Base-by-base conservation (phyloP, 2,888 invertebrate species). In the Gortyna flavago region DNA sequence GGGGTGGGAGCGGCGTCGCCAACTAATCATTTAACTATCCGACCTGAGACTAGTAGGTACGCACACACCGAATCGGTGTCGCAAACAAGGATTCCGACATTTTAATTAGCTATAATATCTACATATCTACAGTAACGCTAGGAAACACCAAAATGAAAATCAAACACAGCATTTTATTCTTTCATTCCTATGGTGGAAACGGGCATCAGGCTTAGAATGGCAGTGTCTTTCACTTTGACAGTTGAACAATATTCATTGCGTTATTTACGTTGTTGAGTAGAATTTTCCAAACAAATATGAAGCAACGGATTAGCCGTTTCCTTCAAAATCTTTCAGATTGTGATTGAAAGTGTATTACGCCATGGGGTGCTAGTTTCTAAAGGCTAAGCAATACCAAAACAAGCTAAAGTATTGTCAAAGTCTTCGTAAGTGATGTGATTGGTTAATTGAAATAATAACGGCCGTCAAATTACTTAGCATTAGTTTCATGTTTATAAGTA, bases 11-110 rank as follows among this genome's bases (percentile, higher is more conserved):
- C 8, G 8, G 16, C 29, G 77, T 67, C 70, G 67, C 72, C 57
- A 67, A 83, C 85, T 62, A 62, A 81, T 83, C 85, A 85, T 77
- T 66, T 79, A 70, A 41, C 13, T 62, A 75, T 75, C 69, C 25
- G 54, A 77, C 82, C 54, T 48, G 9, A 66, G n/a, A 72, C 59
- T 41, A n/a, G n/a, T n/a, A n/a, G n/a, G 11, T 7, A n/a, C 5
- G 68, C 65, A 61, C 29, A 44, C 38, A 48, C 9, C 5, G 32
- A 54, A 77, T 11, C 48, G 13, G 9, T 62, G 48, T 64, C n/a
- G 8, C 32, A n/a, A 41, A 68, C 48, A 68, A 32, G 25, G 8
- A 13, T 74, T 62, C 16, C 32, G 48, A 77, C 21, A 13, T 48
- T 51, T 38, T 32, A 16, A 54, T 57, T 38, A 57, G 13, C 54